These are phyloP conservation scores for Sebastes diaconus DNA, from an alignment of 2,797 vertebrate species.

Conservation along the genomic window DNA sequence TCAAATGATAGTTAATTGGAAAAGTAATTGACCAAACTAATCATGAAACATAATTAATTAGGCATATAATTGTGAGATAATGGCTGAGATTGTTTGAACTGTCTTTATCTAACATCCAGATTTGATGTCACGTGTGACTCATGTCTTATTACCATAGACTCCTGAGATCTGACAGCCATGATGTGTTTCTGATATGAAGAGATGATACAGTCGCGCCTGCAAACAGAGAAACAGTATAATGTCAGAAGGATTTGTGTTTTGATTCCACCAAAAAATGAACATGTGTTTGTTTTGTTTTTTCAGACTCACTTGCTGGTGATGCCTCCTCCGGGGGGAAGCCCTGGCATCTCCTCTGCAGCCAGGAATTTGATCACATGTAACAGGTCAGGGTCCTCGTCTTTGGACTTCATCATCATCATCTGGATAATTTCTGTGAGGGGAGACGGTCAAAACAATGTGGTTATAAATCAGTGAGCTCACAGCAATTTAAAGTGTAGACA, in stretches of 20 bases:
- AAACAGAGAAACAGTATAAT: constrained; percentile 11
- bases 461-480: not conserved
- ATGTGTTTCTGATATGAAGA: constrained; percentile 82
- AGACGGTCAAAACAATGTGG: not conserved
- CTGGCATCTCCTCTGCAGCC: constrained; percentile 77
- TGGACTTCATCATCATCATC: constrained; percentile 74
- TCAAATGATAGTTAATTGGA: not conserved
- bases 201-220: constrained; percentile 83
- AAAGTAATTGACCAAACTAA: not conserved
- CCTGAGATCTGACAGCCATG: constrained; percentile 54
- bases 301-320: constrained; percentile 84
- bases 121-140: not conserved
- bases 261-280: not conserved
- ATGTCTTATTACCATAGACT: constrained; percentile 72
- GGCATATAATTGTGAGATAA: not conserved
- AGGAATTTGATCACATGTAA: constrained; percentile 83
- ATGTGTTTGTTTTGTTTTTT: not conserved
- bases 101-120: not conserved
- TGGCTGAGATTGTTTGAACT: not conserved
- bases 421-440: constrained; percentile 76
- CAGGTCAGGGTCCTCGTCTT: constrained; percentile 78
- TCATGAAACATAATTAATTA: not conserved
- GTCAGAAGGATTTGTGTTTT: not conserved
- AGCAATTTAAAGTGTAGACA: too few relatives aligned
- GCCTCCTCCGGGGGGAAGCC: constrained; percentile 87